These are phyloP conservation scores for Philereme vetulata DNA, from an alignment of 2,888 invertebrate species.

Conservation along the genomic window DNA sequence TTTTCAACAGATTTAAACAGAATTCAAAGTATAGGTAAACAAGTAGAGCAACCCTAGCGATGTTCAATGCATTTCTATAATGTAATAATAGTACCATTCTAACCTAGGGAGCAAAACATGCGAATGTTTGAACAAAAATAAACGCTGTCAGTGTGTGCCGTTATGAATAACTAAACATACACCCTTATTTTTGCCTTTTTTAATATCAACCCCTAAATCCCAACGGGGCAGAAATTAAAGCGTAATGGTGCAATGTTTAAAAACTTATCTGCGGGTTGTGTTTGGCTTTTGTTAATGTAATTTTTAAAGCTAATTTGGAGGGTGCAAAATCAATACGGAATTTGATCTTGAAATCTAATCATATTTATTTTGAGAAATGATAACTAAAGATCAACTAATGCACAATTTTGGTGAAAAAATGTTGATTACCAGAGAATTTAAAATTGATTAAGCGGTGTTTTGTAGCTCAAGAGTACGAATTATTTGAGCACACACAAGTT, in stretches of 20 bases:
- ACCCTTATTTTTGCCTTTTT: slow-evolving; percentile 66
- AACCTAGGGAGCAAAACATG: slow-evolving; percentile 39
- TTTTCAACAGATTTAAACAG: slow-evolving; percentile 60
- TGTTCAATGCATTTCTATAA: slow-evolving; percentile 28
- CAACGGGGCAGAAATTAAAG: slow-evolving; percentile 78
- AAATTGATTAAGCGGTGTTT: too few relatives aligned
- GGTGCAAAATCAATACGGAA: slow-evolving; percentile 28
- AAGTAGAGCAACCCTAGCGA: slow-evolving; percentile 43
- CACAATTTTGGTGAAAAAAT: too few relatives aligned
- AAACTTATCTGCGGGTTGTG: slow-evolving; percentile 79
- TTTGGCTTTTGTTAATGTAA: slow-evolving; percentile 77
- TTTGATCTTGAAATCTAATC: slow-evolving; percentile 31
- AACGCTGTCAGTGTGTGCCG: slow-evolving; percentile 50
- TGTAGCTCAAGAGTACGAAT: too few relatives aligned
- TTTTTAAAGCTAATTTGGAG: slow-evolving; percentile 69
- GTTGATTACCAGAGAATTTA: too few relatives aligned
- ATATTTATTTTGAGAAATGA: too few relatives aligned
- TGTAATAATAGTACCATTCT: slow-evolving; percentile 45
- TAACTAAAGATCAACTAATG: too few relatives aligned
- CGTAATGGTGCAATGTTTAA: slow-evolving; percentile 81
- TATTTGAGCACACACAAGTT: too few relatives aligned
- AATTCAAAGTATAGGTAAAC: slow-evolving; percentile 44
- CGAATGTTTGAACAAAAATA: slow-evolving; percentile 63
- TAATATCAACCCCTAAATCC: slow-evolving; percentile 74
- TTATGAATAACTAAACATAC: slow-evolving; percentile 75